Base-by-base conservation (phyloP, 2,113 vertebrate species). In the Apteryx mantelli region DNA sequence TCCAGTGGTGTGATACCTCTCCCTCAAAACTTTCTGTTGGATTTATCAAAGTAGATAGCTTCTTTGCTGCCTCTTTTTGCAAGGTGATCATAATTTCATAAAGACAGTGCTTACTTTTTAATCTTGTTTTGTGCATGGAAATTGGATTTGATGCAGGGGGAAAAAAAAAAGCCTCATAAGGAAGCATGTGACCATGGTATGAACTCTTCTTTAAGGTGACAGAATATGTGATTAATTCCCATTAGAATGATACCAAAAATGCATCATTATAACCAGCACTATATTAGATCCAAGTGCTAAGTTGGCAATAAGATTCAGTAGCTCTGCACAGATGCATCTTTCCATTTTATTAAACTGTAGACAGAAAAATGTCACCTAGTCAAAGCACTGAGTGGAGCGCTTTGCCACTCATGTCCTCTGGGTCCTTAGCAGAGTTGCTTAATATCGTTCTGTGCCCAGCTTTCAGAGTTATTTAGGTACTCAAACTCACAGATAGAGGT, bases 31-130 rank as follows among this genome's bases (percentile, higher is more conserved):
- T 46, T 28, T 81, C 61, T 18, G 60, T 52, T 66, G 74, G 19
- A 82, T 87, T 81, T 81, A 84, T 85, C 82, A 85, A 61, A 42
- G 78, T 3, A 91, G 64, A 78, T 66, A 60, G 65, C 44, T 89
- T 50, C 32, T 82, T 52, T 79, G 38, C 93, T 84, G 55, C 77
- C 68, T 80, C 58, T 38, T 58, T 63, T 46, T 32, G n/a, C 69
- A 64, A 84, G 73, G 48, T 60, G 77, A 81, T 61, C 6, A 2
- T 53, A 77, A 80, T 55, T 91, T 70, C 79, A 38, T 28, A 26
- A 77, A 76, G 65, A 52, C 50, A 83, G 52, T 32, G 8, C 50
- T 85, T 61, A 17, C 0, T 16, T 26, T 46, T 28, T 24, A 38
- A 24, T 65, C 86, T 64, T 21, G 58, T 64, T 84, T 74, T 50